phyloP scores from a whole-genome alignment of 2,888 invertebrate species.

The Phyto melanocephala region DNA sequence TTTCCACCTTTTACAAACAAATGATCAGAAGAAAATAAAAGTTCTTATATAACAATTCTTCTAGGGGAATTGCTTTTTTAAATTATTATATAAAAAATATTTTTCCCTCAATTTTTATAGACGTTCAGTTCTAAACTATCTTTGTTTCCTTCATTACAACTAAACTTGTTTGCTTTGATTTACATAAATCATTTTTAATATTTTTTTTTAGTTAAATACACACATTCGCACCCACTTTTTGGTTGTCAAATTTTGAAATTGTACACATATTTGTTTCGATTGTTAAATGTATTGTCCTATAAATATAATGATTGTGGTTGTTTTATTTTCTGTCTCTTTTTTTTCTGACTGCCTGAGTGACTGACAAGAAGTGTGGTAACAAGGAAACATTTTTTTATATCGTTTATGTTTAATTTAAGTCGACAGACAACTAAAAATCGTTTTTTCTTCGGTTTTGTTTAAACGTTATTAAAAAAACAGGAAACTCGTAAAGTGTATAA shows the following conservation, averaged over 20 bases:
- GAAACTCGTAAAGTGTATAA: slow-evolving; percentile 26
- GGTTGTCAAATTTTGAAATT: background rate
- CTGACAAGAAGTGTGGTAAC: slow-evolving; percentile 21
- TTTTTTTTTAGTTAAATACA: background rate
- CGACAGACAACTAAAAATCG: slow-evolving; percentile 50
- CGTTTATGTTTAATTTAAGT: slow-evolving; percentile 40
- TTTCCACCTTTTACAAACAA: slow-evolving; percentile 20
- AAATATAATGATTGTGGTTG: background rate
- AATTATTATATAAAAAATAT: background rate
- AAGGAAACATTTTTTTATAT: slow-evolving; percentile 46
- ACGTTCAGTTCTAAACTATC: background rate
- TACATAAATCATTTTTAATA: slow-evolving; percentile 4
- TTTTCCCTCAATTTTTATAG: background rate
- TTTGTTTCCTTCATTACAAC: background rate
- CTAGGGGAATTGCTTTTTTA: no score
- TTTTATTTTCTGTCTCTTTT: background rate
- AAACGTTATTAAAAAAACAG: slow-evolving; percentile 1
- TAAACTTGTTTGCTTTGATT: slow-evolving; percentile 10
- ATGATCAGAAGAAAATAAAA: background rate
- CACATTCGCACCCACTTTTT: slow-evolving; percentile 29
- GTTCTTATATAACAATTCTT: background rate
- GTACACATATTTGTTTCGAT: background rate
- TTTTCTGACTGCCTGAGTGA: slow-evolving; percentile 9
- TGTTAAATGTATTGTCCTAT: no score
- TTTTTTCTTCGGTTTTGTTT: background rate